Conservation (phyloP, 37 sponge, comb jelly and placozoan species). For the Hormiphora californensis region DNA sequence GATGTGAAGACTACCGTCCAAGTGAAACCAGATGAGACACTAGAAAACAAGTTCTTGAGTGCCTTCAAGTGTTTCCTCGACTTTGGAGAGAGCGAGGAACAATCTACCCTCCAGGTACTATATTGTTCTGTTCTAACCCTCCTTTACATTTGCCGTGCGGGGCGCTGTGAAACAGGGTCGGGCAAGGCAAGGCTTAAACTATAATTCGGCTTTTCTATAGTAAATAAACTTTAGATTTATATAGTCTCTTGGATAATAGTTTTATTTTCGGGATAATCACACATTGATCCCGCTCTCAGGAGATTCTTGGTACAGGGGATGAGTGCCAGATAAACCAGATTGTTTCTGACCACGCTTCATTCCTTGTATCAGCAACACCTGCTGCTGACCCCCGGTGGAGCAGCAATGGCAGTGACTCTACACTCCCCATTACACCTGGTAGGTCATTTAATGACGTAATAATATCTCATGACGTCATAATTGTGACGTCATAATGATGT, state of each 20-base stretch:
- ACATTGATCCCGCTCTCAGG: not conserved
- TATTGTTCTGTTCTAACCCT: not conserved
- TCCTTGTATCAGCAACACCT: not conserved
- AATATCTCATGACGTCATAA: too few relatives aligned
- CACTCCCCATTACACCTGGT: not conserved
- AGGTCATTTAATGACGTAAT: too few relatives aligned
- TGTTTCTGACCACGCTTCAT: not conserved
- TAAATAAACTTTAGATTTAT: not conserved
- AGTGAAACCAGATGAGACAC: not conserved
- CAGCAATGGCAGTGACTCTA: not conserved
- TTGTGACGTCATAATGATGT: too few relatives aligned
- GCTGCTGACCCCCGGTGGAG: slow-evolving; percentile 38
- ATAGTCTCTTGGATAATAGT: not conserved
- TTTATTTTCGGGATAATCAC: not conserved
- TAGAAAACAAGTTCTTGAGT: slow-evolving; percentile 6
- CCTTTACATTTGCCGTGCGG: not conserved
- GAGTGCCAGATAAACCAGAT: not conserved
- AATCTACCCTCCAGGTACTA: not conserved
- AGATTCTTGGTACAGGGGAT: not conserved
- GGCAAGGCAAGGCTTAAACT: not conserved
- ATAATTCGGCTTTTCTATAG: not conserved
- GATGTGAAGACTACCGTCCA: slow-evolving; percentile 17
- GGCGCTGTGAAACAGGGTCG: not conserved
- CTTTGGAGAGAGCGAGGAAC: not conserved
- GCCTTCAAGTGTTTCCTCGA: slow-evolving; percentile 36